Conservation (phyloP, 2,888 invertebrate species). For the Blera fallax region DNA sequence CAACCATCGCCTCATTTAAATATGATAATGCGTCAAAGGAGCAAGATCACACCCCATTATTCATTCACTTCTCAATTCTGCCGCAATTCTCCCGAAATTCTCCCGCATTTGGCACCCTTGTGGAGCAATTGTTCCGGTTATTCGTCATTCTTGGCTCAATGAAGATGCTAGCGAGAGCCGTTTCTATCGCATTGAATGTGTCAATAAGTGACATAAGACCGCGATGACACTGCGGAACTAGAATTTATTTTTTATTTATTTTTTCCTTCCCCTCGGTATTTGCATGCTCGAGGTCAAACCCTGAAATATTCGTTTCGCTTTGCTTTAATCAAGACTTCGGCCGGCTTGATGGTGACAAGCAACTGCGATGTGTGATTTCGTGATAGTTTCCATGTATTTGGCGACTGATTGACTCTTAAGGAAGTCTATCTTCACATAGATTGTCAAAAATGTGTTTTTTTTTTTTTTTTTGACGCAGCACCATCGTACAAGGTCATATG, state of each 20-base stretch:
- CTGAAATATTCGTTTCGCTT: constrained; percentile 37
- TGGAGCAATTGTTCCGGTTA: constrained; percentile 18
- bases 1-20: background rate
- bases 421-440: constrained; percentile 45
- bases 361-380: background rate
- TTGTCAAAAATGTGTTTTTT: too few relatives aligned
- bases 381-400: background rate
- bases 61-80: background rate
- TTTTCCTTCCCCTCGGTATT: constrained; percentile 21
- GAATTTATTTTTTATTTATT: constrained; percentile 36
- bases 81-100: too few relatives aligned
- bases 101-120: too few relatives aligned
- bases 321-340: constrained; percentile 9
- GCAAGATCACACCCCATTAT: constrained; percentile 19
- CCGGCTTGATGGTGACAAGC: background rate
- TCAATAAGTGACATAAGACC: constrained; percentile 60
- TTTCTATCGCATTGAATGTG: constrained; percentile 38
- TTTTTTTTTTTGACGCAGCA: constrained; percentile 4
- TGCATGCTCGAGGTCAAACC: constrained; percentile 53
- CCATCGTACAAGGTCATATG: constrained; percentile 35
- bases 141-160: constrained; percentile 10
- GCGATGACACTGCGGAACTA: constrained; percentile 67
- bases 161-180: background rate
- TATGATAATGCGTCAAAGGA: constrained; percentile 27
- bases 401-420: constrained; percentile 35